Evolutionary conservation across 2,113 vertebrate species (phyloP), one percentile per base, ranked within the genome.

Genomic region (Nibea albiflora): DNA sequence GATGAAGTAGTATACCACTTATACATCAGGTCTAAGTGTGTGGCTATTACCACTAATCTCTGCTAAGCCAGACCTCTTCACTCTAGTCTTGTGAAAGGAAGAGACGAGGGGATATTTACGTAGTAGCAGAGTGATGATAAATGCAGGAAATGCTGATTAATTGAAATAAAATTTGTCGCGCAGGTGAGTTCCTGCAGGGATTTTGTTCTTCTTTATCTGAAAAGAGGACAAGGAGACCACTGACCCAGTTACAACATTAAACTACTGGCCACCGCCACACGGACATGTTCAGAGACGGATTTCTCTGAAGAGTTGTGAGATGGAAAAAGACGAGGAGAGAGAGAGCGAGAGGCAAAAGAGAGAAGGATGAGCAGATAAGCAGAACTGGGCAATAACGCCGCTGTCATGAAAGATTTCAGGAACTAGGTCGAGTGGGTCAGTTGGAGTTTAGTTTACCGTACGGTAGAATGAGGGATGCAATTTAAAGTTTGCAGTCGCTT

Each of bases 41-140:
- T 76, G 42, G 50, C 80, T 63, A 81, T 82, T 77, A 81, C 49
- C 58, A 35, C 57, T 86, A 58, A 81, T 88, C 78, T 90, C 19
- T 44, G 66, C 58, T 65, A 64, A 84, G 22, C 65, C 74, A 67
- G 42, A 81, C 22, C 68, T 75, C 52, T 69, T 85, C 5, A 72
- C 62, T 80, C 22, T 62, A 17, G 28, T 65, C n/a, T 63, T 69
- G 46, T 75, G 63, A 80, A 84, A 71, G 54, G 26, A 66, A 50
- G 42, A 74, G 73, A 66, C 19, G 54, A 47, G 64, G 78, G 61
- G 57, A 73, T 68, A 62, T 83, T 81, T 73, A 67, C 64, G 24
- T 52, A 17, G 31, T 53, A 35, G 31, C 66, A 26, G 57, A 70
- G n/a, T 72, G 64, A 68, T 62, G 50, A 47, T 61, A 73, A 56